A percentile compares a stretch with the other conserved stretches of the same genome.
These are phyloP conservation scores for Cyprinodon variegatus DNA, from an alignment of 2,113 vertebrate species.

Conservation along the genomic window DNA sequence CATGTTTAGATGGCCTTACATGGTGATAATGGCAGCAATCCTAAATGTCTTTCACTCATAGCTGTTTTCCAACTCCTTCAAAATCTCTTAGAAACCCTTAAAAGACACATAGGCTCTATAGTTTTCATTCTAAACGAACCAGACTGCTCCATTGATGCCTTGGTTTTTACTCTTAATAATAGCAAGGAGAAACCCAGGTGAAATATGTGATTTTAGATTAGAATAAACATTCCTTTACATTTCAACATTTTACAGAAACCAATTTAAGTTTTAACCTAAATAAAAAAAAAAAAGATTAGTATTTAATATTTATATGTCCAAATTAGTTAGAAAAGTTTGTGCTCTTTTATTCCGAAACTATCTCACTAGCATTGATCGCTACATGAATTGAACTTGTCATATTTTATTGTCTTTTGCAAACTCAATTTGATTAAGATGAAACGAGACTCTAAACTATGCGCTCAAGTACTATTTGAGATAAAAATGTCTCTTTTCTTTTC, in stretches of 20 bases:
- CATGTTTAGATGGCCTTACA: too few species aligned
- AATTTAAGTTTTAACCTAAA: not conserved
- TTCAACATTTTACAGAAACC: not conserved
- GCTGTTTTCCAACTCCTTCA: not conserved
- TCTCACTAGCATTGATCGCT: not conserved
- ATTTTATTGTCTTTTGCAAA: not conserved
- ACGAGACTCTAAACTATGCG: not conserved
- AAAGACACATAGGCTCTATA: too few species aligned
- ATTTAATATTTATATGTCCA: too few species aligned
- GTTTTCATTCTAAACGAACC: too few species aligned
- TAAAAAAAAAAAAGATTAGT: too few species aligned
- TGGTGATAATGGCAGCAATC: not conserved
- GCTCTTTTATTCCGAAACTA: too few species aligned
- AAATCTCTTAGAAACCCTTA: too few species aligned
- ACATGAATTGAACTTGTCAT: not conserved
- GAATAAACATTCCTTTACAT: not conserved
- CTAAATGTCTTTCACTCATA: not conserved
- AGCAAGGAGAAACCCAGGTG: too few species aligned
- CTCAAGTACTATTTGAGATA: not conserved
- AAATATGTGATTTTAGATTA: too few species aligned
- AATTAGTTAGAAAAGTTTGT: too few species aligned
- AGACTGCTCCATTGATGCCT: too few species aligned
- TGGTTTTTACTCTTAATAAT: too few species aligned
- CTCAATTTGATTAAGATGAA: not conserved
- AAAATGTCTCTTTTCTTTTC: not conserved